A percentile compares a stretch with the other conserved stretches of the same genome.
These are phyloP conservation scores for Ochropleura plecta DNA, from an alignment of 2,888 invertebrate species.

Conservation along the genomic window DNA sequence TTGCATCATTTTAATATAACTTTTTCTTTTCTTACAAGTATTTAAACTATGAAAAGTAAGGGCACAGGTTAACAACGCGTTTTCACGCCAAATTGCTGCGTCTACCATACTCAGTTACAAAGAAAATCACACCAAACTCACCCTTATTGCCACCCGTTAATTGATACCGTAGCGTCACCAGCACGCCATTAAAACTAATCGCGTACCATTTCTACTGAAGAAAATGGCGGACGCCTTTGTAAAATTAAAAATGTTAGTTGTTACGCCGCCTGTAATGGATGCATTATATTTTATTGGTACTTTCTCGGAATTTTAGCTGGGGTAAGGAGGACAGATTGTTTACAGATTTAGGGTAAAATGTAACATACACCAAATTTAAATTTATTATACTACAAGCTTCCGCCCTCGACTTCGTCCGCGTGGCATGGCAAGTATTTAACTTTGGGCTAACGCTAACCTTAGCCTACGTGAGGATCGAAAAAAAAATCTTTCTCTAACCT, in stretches of 20 bases:
- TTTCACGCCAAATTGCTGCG: neutral
- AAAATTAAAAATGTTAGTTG: conserved; percentile 57
- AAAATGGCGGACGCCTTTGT: conserved; percentile 46
- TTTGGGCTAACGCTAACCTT: too few species aligned
- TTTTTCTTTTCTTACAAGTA: neutral
- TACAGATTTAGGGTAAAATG: conserved; percentile 11
- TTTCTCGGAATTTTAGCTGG: conserved; percentile 25
- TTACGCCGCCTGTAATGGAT: conserved; percentile 34
- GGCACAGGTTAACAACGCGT: neutral
- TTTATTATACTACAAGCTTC: too few species aligned
- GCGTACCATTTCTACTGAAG: conserved; percentile 37
- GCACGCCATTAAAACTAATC: conserved; percentile 62
- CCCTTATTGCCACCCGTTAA: conserved; percentile 48
- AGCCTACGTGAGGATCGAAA: too few species aligned
- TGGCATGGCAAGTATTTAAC: too few species aligned
- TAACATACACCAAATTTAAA: too few species aligned
- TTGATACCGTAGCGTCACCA: conserved; percentile 58
- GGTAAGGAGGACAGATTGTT: conserved; percentile 27
- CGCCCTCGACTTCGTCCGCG: too few species aligned
- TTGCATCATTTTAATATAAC: neutral
- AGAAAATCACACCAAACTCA: conserved; percentile 9
- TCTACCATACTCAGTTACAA: neutral
- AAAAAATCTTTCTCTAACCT: too few species aligned
- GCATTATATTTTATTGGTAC: conserved; percentile 50
- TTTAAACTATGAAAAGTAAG: neutral